Conservation (phyloP, 2,797 vertebrate species). For the Ctenopoma kingsleyae region DNA sequence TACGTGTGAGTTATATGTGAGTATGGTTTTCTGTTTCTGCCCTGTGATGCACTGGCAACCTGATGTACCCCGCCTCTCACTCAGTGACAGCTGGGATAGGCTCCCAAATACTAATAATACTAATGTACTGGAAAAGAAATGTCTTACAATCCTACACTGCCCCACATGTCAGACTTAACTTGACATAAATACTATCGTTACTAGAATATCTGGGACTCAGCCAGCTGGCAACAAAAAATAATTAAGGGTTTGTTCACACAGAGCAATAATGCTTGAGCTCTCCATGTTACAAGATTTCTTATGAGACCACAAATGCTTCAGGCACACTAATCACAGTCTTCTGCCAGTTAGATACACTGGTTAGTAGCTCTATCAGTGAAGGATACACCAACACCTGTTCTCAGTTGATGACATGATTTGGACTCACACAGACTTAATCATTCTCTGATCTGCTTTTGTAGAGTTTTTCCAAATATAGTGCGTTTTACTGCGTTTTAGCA, state of each 20-base stretch:
- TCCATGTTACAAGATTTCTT: slow-evolving; percentile 5
- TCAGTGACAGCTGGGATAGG: no score
- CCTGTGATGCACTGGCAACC: no score
- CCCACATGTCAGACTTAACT: background rate
- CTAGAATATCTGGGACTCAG: background rate
- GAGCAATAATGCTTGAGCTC: slow-evolving; percentile 3
- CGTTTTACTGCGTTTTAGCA: background rate
- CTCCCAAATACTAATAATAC: no score
- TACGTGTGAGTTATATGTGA: no score
- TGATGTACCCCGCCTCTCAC: no score
- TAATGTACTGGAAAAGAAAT: background rate
- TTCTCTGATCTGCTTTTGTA: background rate
- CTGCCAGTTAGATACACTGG: background rate
- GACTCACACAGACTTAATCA: background rate
- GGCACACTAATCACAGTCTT: slow-evolving; percentile 20
- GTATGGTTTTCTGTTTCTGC: no score
- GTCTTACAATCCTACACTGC: background rate
- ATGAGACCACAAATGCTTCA: slow-evolving; percentile 32
- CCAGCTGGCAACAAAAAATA: slow-evolving; percentile 25
- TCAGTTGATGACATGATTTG: background rate
- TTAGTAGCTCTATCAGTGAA: background rate
- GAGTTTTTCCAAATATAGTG: background rate
- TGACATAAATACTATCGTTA: background rate
- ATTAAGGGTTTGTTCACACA: slow-evolving; percentile 15
- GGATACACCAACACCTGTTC: background rate